Evolutionary conservation across 2,888 invertebrate genomes (phyloP).

Genomic region (Pardosa pseudoannulata): DNA sequence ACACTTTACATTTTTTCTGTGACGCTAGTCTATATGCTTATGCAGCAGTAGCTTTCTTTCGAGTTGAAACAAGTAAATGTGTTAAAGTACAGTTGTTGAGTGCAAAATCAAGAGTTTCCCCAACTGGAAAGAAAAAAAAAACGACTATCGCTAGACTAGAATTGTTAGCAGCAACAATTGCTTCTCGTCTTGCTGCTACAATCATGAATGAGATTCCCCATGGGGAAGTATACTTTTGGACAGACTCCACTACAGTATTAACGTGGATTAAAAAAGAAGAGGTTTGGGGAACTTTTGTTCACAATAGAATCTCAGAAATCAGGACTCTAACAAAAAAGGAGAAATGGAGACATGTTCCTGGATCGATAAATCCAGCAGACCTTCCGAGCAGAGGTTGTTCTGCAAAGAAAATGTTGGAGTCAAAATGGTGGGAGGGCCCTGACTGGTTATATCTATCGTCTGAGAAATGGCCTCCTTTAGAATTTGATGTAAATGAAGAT

Average conservation of each 20-base stretch:
- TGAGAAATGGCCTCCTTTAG: neutral
- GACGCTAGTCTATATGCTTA: neutral
- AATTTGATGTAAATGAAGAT: neutral
- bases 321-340: neutral
- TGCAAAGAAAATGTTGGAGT: neutral
- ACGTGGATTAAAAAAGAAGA: neutral
- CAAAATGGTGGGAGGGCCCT: neutral
- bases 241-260: neutral
- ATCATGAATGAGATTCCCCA: neutral
- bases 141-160: neutral
- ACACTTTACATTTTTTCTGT: neutral
- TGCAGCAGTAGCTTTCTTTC: neutral
- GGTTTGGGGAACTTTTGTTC: neutral
- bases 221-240: neutral
- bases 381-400: neutral
- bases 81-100: neutral
- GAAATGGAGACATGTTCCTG: neutral
- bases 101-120: neutral
- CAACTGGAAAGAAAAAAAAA: neutral
- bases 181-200: neutral
- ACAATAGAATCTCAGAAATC: conserved; percentile 3
- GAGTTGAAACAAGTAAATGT: neutral
- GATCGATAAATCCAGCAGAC: neutral
- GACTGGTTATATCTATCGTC: neutral
- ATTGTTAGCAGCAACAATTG: neutral